phyloP scores from a whole-genome alignment of 2,113 vertebrate genomes.

The Alligator sinensis region DNA sequence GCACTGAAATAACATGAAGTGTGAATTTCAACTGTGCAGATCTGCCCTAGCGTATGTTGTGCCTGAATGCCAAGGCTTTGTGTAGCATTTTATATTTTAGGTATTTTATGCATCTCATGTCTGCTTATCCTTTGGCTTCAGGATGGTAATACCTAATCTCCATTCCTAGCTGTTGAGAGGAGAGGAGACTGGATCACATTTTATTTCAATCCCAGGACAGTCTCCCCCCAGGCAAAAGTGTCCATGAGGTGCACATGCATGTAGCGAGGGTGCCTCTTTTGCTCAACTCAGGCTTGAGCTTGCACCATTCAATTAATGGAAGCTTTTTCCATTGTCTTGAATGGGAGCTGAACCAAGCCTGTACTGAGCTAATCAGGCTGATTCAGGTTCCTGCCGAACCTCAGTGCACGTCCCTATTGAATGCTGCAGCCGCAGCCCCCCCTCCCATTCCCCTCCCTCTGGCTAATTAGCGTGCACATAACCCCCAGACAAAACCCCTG shows the following conservation, averaged over 20 bases:
- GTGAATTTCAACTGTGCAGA: constrained; percentile 30
- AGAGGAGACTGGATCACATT: neutral
- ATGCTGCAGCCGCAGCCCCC: neutral
- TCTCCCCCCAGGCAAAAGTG: fast-evolving
- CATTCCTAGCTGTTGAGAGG: neutral
- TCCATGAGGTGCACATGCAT: fast-evolving
- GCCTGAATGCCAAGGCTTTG: neutral
- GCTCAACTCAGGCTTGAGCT: neutral
- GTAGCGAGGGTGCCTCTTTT: neutral
- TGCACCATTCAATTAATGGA: neutral
- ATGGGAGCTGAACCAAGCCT: fast-evolving
- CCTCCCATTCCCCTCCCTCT: neutral
- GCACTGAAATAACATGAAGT: neutral
- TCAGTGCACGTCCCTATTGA: neutral
- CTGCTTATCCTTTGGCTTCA: neutral
- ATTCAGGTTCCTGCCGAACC: neutral
- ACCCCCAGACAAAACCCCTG: constrained; percentile 50
- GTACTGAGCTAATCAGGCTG: neutral
- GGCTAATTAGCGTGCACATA: constrained; percentile 46
- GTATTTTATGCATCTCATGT: neutral
- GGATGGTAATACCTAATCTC: neutral
- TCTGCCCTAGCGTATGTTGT: neutral
- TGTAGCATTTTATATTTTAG: neutral
- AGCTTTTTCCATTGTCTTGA: neutral
- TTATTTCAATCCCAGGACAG: neutral